Base-by-base conservation (phyloP, 1,140 invertebrate genomes). In the Trachelipus rathkii region DNA sequence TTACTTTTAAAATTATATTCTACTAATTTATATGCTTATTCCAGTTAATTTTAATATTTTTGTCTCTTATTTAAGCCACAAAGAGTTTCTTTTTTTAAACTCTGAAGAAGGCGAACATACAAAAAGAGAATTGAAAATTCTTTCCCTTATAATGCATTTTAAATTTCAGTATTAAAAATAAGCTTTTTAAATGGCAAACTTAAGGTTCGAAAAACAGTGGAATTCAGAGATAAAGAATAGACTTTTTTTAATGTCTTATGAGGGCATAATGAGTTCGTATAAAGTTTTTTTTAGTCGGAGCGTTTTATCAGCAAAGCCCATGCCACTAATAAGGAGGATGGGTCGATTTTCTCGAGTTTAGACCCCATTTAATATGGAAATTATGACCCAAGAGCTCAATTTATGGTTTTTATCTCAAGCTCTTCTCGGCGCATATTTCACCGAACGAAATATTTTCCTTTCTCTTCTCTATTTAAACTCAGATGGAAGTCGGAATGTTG, bases 301-400 rank as follows among this genome's bases (percentile, higher is more conserved):
- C 50, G 50, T 60, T 60, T 60, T 60, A 60, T 60, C 50, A 60
- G 50, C 50, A 60, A 60, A 60, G 50, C 50, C 50, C 11, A 60
- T 19, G 50, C 50, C 50, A 19, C 50, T 60, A 60, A 60, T 60
- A 60, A 60, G 50, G 11, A 15, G 50, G 50, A 60, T 60, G 50
- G 50, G 50, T 19, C 19, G 19, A 60, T 4, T 3, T 60, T 60
- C 50, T 13, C 50, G 11, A 13, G 50, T 60, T 60, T 60, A 60
- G 11, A 60, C 50, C 11, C 50, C 50, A 60, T 60, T 60, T 60
- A 60, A 60, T 60, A 60, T 60, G 50, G 50, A 60, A 60, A 60
- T 60, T 60, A 60, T 60, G 19, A 19, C 50, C 50, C 50, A 60
- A 60, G 50, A 60, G 50, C 19, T 19, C 50, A 60, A 60, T 60